Base-by-base conservation (phyloP, 2,113 vertebrate species). In the Austrofundulus limnaeus region DNA sequence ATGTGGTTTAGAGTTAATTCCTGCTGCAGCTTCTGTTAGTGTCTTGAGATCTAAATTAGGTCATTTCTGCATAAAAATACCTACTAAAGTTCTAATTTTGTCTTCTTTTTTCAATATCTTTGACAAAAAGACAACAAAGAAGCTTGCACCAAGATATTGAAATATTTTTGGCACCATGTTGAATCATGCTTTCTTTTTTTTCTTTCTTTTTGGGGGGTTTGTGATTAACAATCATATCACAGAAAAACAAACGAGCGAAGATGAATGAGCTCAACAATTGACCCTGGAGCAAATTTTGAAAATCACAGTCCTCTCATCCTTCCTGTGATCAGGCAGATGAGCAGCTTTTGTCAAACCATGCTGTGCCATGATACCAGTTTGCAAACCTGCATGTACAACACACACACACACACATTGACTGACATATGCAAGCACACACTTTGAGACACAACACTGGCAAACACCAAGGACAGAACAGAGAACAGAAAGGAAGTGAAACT, bases 401-500 rank as follows among this genome's bases (percentile, higher is more conserved):
- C 68, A 64, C 42, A 34, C 31, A 34, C 62, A 79, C 69, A 81
- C 61, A 70, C 52, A 69, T 62, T 20, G 41, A 28, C 38, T 21
- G 38, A 23, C 56, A 51, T 38, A 53, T 45, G 17, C 47, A 6
- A 42, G 19, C 42, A 62, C 59, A 70, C 69, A 77, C 54, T 46
- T 39, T 53, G 34, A 66, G 47, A 65, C 47, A 60, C 54, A 37
- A 39, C 37, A 39, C 56, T 86, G 86, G 85, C 83, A 82, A 47
- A 24, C 0, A 52, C 51, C n/a, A n/a, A 10, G 28, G 67, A 75
- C 88, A 88, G 86, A 65, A 78, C 83, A 83, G 81, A 82, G 64
- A 77, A 57, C 63, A 77, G 70, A 49, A 62, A 70, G 72, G 62
- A 67, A 50, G 64, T 72, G 78, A 75, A 85, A 90, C 87, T 88